phyloP scores from a whole-genome alignment of 1,140 invertebrate genomes.

The Procambarus clarkii region DNA sequence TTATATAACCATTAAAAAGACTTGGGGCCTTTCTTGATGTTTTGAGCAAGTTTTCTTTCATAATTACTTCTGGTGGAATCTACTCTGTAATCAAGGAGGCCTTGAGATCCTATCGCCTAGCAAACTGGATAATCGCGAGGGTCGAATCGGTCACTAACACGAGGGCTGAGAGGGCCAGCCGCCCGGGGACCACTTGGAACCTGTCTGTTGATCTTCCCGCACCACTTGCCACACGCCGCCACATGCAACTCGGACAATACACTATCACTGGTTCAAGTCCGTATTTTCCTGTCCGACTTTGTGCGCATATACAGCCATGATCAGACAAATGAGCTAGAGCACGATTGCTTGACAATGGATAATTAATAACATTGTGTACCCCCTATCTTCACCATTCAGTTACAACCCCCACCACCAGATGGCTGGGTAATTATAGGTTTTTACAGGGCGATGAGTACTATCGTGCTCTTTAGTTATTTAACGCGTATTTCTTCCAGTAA shows the following conservation, averaged over 20 bases:
- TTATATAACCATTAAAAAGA: too few species aligned
- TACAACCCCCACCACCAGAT: background rate
- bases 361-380: background rate
- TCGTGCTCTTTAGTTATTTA: background rate
- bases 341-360: slow-evolving; percentile 3
- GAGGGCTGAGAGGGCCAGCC: background rate
- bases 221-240: background rate
- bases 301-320: background rate
- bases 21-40: too few species aligned
- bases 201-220: background rate
- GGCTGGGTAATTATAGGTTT: background rate
- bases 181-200: background rate
- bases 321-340: slow-evolving; percentile 2
- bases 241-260: too few species aligned
- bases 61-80: background rate
- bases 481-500: background rate
- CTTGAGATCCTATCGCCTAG: background rate
- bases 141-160: slow-evolving; percentile 17
- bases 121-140: slow-evolving; percentile 7
- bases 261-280: too few species aligned
- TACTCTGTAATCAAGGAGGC: background rate
- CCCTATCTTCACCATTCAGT: background rate
- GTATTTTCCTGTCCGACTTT: background rate
- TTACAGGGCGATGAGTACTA: background rate
- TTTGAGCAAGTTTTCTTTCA: too few species aligned